Evolutionary conservation across 92 coral and sea anemone genomes (phyloP).

Genomic region (Galaxea fascicularis): DNA sequence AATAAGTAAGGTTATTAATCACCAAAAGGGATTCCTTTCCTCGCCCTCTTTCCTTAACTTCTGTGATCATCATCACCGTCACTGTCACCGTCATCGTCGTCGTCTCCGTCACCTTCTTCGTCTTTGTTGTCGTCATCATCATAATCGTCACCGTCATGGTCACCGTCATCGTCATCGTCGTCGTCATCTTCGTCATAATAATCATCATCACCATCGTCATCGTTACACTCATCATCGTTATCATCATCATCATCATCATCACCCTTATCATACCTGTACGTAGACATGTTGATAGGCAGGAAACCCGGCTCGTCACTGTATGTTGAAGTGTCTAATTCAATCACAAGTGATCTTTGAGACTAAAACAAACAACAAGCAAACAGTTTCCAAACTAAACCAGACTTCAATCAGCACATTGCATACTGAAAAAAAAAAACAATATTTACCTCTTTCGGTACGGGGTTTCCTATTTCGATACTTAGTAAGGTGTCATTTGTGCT

Average conservation of each 20-base stretch:
- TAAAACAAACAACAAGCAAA: background rate
- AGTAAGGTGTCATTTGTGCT: slow-evolving; percentile 45
- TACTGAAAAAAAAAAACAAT: no score
- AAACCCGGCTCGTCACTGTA: slow-evolving; percentile 69
- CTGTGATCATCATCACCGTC: background rate
- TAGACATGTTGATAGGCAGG: slow-evolving; percentile 64
- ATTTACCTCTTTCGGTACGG: slow-evolving; percentile 52
- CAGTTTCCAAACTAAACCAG: background rate
- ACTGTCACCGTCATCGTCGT: background rate
- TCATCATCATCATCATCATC: no score
- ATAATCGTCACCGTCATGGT: background rate
- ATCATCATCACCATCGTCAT: background rate
- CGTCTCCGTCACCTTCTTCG: background rate
- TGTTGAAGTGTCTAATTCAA: slow-evolving; percentile 56
- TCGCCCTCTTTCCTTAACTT: background rate
- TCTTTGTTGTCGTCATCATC: background rate
- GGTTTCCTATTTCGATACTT: slow-evolving; percentile 54
- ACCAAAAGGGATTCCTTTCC: background rate
- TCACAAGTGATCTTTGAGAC: slow-evolving; percentile 44
- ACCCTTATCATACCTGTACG: slow-evolving; percentile 50
- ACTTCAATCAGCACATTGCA: no score
- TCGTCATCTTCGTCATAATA: background rate
- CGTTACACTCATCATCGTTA: no score
- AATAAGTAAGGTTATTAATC: background rate
- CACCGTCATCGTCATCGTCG: background rate